These are phyloP conservation scores for Gandaritis pyraliata DNA, from an alignment of 2,888 invertebrate genomes.

Conservation along the genomic window DNA sequence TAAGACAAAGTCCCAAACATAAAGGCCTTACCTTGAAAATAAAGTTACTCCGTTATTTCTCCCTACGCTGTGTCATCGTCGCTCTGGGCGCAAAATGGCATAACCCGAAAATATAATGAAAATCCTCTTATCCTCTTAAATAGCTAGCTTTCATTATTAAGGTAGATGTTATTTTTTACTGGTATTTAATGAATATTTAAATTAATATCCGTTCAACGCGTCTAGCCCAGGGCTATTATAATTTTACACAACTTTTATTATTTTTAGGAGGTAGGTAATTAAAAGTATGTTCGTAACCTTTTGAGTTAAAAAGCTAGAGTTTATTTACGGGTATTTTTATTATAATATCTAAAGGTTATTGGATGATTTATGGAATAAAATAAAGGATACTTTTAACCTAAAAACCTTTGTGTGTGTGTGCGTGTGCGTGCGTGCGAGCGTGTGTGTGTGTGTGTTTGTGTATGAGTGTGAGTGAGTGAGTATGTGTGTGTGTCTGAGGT, in stretches of 20 bases:
- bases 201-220: neutral
- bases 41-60: neutral
- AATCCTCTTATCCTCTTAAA: slow-evolving; percentile 7
- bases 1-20: too few species aligned
- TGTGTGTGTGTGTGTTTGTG: too few species aligned
- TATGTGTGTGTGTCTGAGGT: too few species aligned
- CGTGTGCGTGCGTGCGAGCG: too few species aligned
- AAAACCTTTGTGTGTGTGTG: too few species aligned
- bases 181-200: slow-evolving; percentile 14
- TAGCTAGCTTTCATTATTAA: slow-evolving; percentile 3
- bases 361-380: too few species aligned
- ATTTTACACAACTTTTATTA: neutral
- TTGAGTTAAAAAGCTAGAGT: too few species aligned
- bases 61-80: neutral
- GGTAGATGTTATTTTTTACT: slow-evolving; percentile 8
- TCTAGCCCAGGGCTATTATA: neutral
- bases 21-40: neutral
- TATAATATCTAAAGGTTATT: too few species aligned
- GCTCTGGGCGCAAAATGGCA: neutral
- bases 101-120: slow-evolving; percentile 15
- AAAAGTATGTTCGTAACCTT: neutral
- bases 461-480: too few species aligned
- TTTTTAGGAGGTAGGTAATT: neutral
- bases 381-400: too few species aligned
- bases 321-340: too few species aligned